phyloP scores from a whole-genome alignment of 2,797 vertebrate genomes.

The Xerus rutilus region DNA sequence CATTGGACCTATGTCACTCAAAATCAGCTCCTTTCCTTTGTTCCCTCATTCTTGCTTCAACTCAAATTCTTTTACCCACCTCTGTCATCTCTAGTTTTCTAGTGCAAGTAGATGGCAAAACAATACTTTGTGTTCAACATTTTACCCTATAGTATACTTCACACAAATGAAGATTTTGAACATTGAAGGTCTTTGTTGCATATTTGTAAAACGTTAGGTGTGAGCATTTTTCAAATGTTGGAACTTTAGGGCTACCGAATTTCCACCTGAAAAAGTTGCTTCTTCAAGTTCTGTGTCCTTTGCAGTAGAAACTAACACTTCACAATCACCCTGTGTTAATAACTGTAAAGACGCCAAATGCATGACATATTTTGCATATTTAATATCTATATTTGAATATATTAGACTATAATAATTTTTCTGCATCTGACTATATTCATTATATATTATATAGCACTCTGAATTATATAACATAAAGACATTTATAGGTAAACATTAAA shows the following conservation, averaged over 20 bases:
- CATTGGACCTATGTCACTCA: not conserved
- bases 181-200: conserved; percentile 54
- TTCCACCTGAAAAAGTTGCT: conserved; percentile 53
- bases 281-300: not conserved
- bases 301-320: not conserved
- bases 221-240: conserved; percentile 52
- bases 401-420: conserved; percentile 72
- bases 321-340: conserved; percentile 54
- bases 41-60: conserved; percentile 5
- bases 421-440: conserved; percentile 51
- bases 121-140: conserved; percentile 27
- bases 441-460: conserved; percentile 84
- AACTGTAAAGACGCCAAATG: conserved; percentile 49
- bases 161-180: conserved; percentile 52
- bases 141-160: conserved; percentile 22
- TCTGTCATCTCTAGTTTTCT: conserved; percentile 39
- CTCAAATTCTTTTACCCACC: not conserved
- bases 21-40: conserved; percentile 37
- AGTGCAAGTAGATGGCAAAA: conserved; percentile 35
- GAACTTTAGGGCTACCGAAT: conserved; percentile 18
- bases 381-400: conserved; percentile 49
- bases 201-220: conserved; percentile 1
- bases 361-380: conserved; percentile 50
- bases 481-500: conserved; percentile 75
- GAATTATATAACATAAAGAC: conserved; percentile 89